Conservation (phyloP, 2,797 vertebrate genomes). For the Alca torda region DNA sequence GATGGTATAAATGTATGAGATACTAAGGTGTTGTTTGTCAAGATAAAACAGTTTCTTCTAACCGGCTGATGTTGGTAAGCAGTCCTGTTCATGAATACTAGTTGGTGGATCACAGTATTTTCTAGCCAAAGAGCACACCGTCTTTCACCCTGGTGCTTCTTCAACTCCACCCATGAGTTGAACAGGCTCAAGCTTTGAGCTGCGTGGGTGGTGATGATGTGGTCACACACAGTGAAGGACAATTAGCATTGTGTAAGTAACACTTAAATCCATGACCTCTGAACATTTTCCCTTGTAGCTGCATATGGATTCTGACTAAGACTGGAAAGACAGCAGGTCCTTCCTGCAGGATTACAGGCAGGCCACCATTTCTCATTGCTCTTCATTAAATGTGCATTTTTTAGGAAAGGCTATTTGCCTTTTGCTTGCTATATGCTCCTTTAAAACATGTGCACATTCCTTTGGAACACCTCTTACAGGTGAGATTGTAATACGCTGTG, state of each 20-base stretch:
- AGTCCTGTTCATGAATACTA: background rate
- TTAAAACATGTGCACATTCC: background rate
- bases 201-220: background rate
- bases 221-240: background rate
- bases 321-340: background rate
- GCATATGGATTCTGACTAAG: background rate
- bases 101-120: background rate
- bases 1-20: background rate
- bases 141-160: background rate
- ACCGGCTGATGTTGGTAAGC: background rate
- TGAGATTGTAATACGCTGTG: background rate
- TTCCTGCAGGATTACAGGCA: background rate
- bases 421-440: no score
- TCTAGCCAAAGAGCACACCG: background rate
- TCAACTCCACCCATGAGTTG: background rate
- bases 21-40: background rate
- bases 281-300: background rate
- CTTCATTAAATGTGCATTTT: background rate
- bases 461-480: background rate
- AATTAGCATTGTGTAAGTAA: background rate
- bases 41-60: background rate
- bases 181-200: background rate
- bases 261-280: background rate
- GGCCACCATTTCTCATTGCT: background rate
- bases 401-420: background rate